Percentiles rank a stretch among this genome's conserved stretches.
Conservation (phyloP, 2,113 vertebrate species). For the Scytalopus superciliaris region DNA sequence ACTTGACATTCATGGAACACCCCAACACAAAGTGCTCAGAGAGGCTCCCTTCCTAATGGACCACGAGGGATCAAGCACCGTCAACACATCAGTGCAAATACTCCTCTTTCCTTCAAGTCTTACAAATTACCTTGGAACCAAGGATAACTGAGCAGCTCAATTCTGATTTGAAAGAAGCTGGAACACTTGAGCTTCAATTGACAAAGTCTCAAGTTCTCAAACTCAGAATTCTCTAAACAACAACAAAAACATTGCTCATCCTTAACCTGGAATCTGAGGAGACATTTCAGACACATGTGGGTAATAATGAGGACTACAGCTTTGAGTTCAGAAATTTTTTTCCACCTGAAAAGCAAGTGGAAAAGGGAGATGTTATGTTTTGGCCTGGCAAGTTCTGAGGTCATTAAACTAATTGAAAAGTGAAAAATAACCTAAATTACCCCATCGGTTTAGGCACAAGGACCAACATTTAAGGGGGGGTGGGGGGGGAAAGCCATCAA, state of each 20-base stretch:
- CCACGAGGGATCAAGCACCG: neutral
- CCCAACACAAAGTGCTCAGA: neutral
- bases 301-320: neutral
- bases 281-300: neutral
- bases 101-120: neutral
- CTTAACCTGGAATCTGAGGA: neutral
- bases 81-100: neutral
- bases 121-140: neutral
- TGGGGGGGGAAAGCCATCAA: rapidly evolving
- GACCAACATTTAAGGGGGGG: neutral
- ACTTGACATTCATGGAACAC: neutral
- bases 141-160: neutral
- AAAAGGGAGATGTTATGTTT: neutral
- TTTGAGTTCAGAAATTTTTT: neutral
- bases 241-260: neutral
- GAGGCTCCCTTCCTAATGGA: neutral
- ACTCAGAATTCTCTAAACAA: neutral
- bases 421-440: neutral
- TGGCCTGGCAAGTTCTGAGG: neutral
- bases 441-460: neutral
- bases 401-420: neutral
- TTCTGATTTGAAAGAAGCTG: neutral
- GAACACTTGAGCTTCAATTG: rapidly evolving
- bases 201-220: neutral
- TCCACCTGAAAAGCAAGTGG: neutral